Evolutionary conservation across 2,888 invertebrate species (phyloP).

Genomic region (Brachyopa scutellaris): DNA sequence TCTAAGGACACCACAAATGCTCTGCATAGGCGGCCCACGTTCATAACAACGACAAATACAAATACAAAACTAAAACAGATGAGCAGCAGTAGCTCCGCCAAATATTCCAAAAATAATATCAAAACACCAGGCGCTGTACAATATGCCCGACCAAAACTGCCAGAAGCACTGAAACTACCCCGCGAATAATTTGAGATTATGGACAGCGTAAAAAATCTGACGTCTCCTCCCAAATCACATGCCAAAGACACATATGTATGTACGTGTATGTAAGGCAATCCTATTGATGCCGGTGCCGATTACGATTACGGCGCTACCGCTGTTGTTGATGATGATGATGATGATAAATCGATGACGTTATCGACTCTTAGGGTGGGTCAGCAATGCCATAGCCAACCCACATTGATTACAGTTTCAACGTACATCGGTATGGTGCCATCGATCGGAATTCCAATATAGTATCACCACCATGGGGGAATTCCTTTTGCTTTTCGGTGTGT

Average conservation of each 20-base stretch:
- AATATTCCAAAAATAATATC: background rate
- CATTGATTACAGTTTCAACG: background rate
- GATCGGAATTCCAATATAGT: constrained; percentile 11
- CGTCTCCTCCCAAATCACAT: constrained; percentile 29
- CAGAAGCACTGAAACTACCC: background rate
- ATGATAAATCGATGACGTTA: constrained; percentile 61
- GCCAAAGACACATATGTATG: constrained; percentile 36
- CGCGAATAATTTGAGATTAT: background rate
- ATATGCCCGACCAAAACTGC: background rate
- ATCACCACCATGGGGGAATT: constrained; percentile 3
- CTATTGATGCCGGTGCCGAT: background rate
- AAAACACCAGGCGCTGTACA: too few relatives aligned
- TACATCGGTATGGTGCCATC: constrained; percentile 46
- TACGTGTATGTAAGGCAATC: constrained; percentile 10
- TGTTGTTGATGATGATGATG: background rate
- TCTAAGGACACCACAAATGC: constrained; percentile 6
- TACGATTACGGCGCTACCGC: background rate
- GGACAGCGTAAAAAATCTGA: constrained; percentile 17
- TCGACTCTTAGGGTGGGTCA: constrained; percentile 44
- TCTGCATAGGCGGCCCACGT: background rate
- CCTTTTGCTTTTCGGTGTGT: background rate
- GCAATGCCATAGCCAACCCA: constrained; percentile 20
- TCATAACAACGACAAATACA: background rate
- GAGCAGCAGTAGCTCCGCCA: background rate
- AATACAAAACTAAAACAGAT: too few relatives aligned